Conservation (phyloP, 2,797 vertebrate genomes). For the Galaxias olidus region DNA sequence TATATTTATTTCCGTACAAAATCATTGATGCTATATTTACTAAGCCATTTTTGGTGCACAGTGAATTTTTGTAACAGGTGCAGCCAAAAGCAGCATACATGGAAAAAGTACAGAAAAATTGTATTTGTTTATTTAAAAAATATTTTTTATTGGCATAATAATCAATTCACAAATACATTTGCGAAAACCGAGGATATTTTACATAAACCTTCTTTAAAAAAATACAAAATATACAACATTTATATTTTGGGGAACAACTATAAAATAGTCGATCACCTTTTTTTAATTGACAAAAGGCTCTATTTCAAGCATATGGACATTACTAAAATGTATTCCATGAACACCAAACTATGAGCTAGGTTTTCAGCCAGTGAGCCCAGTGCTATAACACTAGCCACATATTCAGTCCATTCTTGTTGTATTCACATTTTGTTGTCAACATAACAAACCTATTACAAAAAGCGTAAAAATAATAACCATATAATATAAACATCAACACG, state of each 20-base stretch:
- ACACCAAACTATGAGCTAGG: conserved; percentile 17
- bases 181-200: conserved; percentile 51
- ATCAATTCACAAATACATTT: conserved; percentile 66
- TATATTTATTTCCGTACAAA: too few species aligned
- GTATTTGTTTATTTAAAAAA: conserved; percentile 53
- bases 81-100: not conserved
- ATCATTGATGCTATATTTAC: too few species aligned
- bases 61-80: too few species aligned
- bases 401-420: conserved; percentile 46
- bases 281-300: conserved; percentile 18
- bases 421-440: conserved; percentile 32
- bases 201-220: conserved; percentile 66
- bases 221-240: conserved; percentile 79
- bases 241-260: conserved; percentile 64
- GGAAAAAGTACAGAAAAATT: conserved; percentile 10
- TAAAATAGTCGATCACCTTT: conserved; percentile 41
- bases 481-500: conserved; percentile 25
- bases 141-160: conserved; percentile 69
- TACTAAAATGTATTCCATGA: conserved; percentile 16
- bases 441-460: conserved; percentile 19
- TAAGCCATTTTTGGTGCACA: too few species aligned
- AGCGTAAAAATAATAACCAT: conserved; percentile 24
- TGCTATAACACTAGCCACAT: conserved; percentile 29
- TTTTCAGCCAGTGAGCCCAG: conserved; percentile 26
- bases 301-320: conserved; percentile 23